phyloP scores from a whole-genome alignment of 2,113 vertebrate species.

The Symphodus melops region DNA sequence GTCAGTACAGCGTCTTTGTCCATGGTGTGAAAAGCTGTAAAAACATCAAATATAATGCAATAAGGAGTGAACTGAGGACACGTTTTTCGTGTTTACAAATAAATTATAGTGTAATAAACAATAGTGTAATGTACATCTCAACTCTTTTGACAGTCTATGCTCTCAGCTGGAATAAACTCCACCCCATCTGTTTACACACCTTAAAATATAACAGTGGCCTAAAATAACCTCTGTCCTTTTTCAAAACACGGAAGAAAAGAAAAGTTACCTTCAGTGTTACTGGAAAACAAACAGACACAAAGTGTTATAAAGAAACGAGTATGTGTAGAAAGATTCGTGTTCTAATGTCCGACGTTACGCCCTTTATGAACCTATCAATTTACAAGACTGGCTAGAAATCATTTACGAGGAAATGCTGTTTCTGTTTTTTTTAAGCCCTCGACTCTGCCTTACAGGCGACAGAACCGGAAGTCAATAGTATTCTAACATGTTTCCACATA shows the following conservation, averaged over 20 bases:
- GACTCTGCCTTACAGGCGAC: conserved; percentile 27
- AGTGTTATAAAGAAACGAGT: no score
- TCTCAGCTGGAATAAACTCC: background rate
- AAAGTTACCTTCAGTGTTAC: conserved; percentile 17
- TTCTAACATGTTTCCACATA: background rate
- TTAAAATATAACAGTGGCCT: background rate
- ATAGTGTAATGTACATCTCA: background rate
- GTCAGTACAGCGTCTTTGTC: conserved; percentile 60
- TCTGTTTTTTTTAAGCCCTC: background rate
- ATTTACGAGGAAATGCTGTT: conserved; percentile 19
- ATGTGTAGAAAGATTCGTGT: background rate
- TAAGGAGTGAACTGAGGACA: background rate
- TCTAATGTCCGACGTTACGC: background rate
- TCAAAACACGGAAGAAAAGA: background rate
- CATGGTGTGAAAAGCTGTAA: conserved; percentile 48
- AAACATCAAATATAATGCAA: background rate
- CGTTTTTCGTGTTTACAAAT: background rate
- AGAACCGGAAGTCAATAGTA: no score
- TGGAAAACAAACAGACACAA: background rate
- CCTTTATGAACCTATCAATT: background rate
- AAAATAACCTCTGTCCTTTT: background rate
- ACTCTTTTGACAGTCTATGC: no score
- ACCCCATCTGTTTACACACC: no score
- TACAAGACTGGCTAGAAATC: no score
- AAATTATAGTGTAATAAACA: background rate